These are phyloP conservation scores for Epiblema foenella DNA, from an alignment of 2,888 invertebrate species.

Conservation along the genomic window DNA sequence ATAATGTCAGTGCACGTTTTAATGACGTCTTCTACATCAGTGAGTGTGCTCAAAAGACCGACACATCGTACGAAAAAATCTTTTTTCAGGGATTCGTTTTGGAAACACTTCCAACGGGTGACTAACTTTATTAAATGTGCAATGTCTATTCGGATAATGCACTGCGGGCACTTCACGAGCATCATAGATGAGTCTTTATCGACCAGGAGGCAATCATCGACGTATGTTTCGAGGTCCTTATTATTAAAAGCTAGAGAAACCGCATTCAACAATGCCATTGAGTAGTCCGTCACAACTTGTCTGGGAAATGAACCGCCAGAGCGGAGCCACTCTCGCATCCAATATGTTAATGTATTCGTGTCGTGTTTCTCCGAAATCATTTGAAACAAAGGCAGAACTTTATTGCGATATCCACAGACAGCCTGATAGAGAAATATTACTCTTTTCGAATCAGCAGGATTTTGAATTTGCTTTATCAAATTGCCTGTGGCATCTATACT, in stretches of 20 bases:
- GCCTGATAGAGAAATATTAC: neutral
- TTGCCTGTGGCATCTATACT: slow-evolving; percentile 1
- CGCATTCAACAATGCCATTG: slow-evolving; percentile 3
- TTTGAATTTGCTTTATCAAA: neutral
- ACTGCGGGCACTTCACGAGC: neutral
- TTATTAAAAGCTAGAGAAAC: slow-evolving; percentile 1
- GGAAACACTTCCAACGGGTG: neutral
- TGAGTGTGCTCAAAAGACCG: neutral
- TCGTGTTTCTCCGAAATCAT: neutral
- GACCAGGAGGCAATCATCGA: neutral
- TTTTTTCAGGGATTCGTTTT: neutral
- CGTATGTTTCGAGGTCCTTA: neutral
- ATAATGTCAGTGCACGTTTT: neutral
- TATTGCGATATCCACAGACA: slow-evolving; percentile 7
- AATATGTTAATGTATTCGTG: neutral
- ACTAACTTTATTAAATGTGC: neutral
- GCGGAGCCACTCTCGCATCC: neutral
- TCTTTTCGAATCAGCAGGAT: neutral
- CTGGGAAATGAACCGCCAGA: neutral
- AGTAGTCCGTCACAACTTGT: slow-evolving; percentile 3
- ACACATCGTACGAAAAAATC: slow-evolving; percentile 1
- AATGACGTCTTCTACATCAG: neutral
- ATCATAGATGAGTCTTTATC: neutral
- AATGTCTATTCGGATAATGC: neutral
- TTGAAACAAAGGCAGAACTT: neutral